phyloP scores from a whole-genome alignment of 2,888 invertebrate genomes.

The Idaea straminata region DNA sequence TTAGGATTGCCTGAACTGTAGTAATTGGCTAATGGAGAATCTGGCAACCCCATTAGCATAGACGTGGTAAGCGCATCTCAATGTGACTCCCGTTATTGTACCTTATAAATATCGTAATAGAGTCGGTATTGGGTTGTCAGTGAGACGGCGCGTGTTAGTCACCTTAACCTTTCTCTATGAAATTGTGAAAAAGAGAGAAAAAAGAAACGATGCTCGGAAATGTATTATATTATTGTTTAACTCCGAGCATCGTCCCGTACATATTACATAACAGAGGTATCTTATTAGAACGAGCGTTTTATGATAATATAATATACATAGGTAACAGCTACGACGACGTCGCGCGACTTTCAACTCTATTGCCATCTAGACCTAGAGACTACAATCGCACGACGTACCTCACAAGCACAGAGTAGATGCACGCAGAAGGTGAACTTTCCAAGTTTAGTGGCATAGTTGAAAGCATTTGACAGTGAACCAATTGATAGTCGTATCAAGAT shows the following conservation, averaged over 20 bases:
- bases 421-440: neutral
- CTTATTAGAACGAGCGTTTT: slow-evolving; percentile 44
- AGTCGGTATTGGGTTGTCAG: neutral
- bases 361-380: neutral
- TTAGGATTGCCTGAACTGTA: too few relatives aligned
- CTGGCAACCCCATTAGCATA: neutral
- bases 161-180: neutral
- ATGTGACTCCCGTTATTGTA: neutral
- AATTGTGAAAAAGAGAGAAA: neutral
- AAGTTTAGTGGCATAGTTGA: neutral
- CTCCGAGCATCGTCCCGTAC: slow-evolving; percentile 47
- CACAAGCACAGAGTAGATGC: neutral
- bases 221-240: neutral
- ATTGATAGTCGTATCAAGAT: neutral
- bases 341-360: neutral
- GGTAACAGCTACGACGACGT: neutral
- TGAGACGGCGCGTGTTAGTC: neutral
- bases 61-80: neutral
- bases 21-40: too few relatives aligned
- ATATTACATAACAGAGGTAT: slow-evolving; percentile 37
- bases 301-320: slow-evolving; percentile 30
- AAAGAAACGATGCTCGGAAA: neutral
- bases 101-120: neutral
- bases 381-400: neutral
- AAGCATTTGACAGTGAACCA: neutral